A percentile compares a stretch with the other conserved stretches of the same genome.
These are phyloP conservation scores for Percopsis transmontana DNA, from an alignment of 2,113 vertebrate genomes.

Conservation along the genomic window DNA sequence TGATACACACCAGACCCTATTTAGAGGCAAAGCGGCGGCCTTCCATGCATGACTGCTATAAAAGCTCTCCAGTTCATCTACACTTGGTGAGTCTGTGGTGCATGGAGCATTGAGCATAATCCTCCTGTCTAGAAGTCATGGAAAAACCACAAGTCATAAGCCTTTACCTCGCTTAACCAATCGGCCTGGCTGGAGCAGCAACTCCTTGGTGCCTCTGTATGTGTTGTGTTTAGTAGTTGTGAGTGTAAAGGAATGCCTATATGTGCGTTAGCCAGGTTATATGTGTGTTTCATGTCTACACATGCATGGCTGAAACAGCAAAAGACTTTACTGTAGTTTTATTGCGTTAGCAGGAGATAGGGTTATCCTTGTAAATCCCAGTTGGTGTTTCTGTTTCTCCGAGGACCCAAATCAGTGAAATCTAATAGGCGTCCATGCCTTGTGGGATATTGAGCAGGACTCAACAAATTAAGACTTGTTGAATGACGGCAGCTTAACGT, in stretches of 20 bases:
- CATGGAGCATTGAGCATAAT: slow-evolving; percentile 64
- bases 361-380: slow-evolving; percentile 54
- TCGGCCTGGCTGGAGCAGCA: slow-evolving; percentile 1
- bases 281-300: slow-evolving; percentile 27
- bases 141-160: slow-evolving; percentile 44
- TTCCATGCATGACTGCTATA: slow-evolving; percentile 63
- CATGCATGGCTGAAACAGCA: slow-evolving; percentile 33
- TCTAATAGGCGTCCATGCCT: slow-evolving; percentile 66
- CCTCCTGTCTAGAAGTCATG: slow-evolving; percentile 38
- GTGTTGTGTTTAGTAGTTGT: not conserved
- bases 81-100: slow-evolving; percentile 32
- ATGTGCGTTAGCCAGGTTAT: slow-evolving; percentile 12
- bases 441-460: slow-evolving; percentile 65
- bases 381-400: slow-evolving; percentile 66
- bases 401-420: slow-evolving; percentile 71
- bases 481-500: slow-evolving; percentile 75
- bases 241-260: slow-evolving; percentile 2
- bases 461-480: slow-evolving; percentile 76
- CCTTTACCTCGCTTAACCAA: slow-evolving; percentile 49
- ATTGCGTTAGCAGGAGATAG: not conserved
- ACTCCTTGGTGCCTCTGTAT: slow-evolving; percentile 1
- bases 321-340: slow-evolving; percentile 20
- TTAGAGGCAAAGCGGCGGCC: slow-evolving; percentile 66
- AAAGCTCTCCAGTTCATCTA: slow-evolving; percentile 53
- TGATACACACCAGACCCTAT: slow-evolving; percentile 62